A percentile compares a stretch with the other conserved stretches of the same genome.
These are phyloP conservation scores for Blennius ocellaris DNA, from an alignment of 2,113 vertebrate genomes.

Conservation along the genomic window DNA sequence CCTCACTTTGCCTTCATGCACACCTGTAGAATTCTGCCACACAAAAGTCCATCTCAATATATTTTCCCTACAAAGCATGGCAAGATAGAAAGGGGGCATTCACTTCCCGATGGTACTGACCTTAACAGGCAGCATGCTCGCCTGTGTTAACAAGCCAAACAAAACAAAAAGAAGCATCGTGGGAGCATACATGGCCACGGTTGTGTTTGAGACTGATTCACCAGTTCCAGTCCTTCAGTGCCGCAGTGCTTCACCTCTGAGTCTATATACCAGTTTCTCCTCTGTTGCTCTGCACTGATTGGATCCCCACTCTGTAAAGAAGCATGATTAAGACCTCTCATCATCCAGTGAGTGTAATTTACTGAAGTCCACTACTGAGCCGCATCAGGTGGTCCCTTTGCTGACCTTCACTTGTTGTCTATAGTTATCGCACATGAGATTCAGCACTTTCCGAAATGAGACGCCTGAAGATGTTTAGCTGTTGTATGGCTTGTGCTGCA, in stretches of 20 bases:
- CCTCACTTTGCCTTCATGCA: conserved; percentile 66
- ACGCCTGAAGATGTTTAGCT: conserved; percentile 54
- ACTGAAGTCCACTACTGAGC: conserved; percentile 65
- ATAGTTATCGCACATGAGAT: conserved; percentile 57
- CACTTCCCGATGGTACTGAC: conserved; percentile 57
- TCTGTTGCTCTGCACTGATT: conserved; percentile 59
- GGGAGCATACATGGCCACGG: conserved; percentile 73
- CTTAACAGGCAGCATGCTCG: conserved; percentile 71
- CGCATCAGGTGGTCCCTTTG: conserved; percentile 57
- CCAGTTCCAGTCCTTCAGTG: conserved; percentile 29
- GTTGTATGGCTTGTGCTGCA: conserved; percentile 15
- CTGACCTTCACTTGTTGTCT: conserved; percentile 55
- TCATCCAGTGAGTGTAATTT: conserved; percentile 68
- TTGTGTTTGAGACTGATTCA: conserved; percentile 31
- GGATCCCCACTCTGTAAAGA: conserved; percentile 58
- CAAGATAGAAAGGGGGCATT: neutral
- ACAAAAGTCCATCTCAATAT: conserved; percentile 4
- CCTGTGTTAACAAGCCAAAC: conserved; percentile 59
- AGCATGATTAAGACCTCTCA: conserved; percentile 65
- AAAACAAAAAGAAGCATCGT: conserved; percentile 62
- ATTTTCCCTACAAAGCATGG: neutral
- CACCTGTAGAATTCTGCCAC: conserved; percentile 76
- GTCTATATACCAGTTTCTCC: conserved; percentile 72
- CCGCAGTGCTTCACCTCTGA: conserved; percentile 29
- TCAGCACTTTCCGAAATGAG: conserved; percentile 75